Percentiles rank a stretch among this genome's conserved stretches.
These are phyloP conservation scores for Archocentrus centrarchus DNA, from an alignment of 2,113 vertebrate species.

Conservation along the genomic window DNA sequence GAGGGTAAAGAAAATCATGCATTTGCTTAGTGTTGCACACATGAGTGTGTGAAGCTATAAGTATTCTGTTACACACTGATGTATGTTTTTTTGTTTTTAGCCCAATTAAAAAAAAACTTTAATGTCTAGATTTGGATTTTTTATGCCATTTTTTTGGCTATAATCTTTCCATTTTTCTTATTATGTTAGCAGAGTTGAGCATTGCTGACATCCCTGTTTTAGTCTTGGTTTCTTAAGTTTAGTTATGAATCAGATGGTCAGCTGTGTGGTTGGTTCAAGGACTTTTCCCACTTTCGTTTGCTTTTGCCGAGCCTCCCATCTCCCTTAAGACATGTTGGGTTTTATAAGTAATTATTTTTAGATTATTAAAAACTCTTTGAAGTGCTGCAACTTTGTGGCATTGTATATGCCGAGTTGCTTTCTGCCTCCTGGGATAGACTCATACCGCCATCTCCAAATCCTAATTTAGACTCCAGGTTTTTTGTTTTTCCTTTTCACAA, in stretches of 20 bases:
- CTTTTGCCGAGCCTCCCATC: neutral
- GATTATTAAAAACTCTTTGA: neutral
- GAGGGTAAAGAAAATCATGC: no score
- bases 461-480: neutral
- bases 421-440: conserved; percentile 1
- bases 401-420: neutral
- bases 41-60: neutral
- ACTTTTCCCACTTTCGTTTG: neutral
- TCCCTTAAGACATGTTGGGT: neutral
- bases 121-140: neutral
- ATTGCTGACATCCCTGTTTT: neutral
- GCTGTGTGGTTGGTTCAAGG: neutral
- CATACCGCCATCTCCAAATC: neutral
- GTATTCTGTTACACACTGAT: neutral
- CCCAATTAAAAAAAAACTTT: neutral
- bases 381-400: neutral
- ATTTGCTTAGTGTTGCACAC: neutral
- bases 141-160: no score
- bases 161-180: neutral
- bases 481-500: neutral
- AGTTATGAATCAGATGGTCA: neutral
- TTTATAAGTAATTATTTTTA: neutral
- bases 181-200: neutral
- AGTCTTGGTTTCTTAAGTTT: neutral
- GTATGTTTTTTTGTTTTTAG: neutral